A percentile compares a stretch with the other conserved stretches of the same genome.
Evolutionary conservation across 2,113 vertebrate species (phyloP).

Genomic region (Cryptomyrus ogoouensis): DNA sequence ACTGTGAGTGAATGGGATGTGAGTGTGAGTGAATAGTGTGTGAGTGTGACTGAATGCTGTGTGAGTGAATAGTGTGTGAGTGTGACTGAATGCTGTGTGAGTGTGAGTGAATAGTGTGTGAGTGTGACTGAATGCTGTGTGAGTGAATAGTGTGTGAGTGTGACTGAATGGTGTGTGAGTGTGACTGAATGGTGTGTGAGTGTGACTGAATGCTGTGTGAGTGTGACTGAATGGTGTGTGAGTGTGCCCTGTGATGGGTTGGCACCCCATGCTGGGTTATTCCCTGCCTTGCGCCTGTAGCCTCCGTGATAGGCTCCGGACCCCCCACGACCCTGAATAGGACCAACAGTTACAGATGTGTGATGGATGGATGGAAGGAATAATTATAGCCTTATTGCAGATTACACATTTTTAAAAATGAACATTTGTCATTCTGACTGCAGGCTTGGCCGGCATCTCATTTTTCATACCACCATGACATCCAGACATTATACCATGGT

Average conservation of each 20-base stretch:
- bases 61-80: no score
- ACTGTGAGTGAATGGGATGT: no score
- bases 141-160: no score
- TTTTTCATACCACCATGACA: neutral
- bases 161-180: no score
- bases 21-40: no score
- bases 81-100: no score
- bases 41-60: neutral
- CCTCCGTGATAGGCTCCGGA: neutral
- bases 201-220: no score
- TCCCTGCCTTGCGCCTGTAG: neutral
- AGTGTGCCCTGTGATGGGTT: neutral
- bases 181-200: no score
- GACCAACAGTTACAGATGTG: neutral
- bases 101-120: no score
- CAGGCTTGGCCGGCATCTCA: neutral
- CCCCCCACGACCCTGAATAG: neutral
- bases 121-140: no score
- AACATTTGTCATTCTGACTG: neutral
- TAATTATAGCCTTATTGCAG: neutral
- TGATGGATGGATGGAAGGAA: neutral
- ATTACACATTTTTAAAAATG: neutral
- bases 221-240: neutral
- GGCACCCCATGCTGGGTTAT: neutral
- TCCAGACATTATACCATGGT: neutral